A percentile compares a stretch with the other conserved stretches of the same genome.
These are phyloP conservation scores for Platorchestia sp. DNA, from an alignment of 1,140 invertebrate species.

Conservation along the genomic window DNA sequence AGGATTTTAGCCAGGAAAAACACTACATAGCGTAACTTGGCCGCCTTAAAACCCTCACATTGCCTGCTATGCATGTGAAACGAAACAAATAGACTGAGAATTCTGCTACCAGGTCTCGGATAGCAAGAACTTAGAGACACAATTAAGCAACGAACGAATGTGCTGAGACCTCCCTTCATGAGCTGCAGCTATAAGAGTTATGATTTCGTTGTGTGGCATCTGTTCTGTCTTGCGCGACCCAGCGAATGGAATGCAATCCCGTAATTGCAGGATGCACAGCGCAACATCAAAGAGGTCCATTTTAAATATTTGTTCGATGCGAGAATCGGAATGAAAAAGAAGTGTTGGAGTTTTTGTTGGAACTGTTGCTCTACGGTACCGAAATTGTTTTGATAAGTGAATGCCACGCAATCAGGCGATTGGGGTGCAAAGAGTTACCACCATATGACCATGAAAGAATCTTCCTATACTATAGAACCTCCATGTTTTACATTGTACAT, in stretches of 20 bases:
- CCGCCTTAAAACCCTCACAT: no score
- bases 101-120: no score
- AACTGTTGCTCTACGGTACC: neutral
- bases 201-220: neutral
- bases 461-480: no score
- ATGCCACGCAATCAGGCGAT: neutral
- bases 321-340: neutral
- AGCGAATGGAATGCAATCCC: neutral
- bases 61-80: no score
- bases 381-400: neutral
- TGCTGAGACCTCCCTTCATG: no score
- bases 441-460: neutral
- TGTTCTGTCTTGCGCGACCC: neutral
- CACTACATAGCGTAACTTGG: no score
- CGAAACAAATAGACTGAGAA: no score
- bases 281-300: neutral
- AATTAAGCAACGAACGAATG: no score
- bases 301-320: neutral
- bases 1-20: no score
- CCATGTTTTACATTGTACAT: no score
- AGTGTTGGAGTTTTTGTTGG: neutral
- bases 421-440: neutral
- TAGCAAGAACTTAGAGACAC: no score
- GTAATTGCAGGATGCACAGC: neutral
- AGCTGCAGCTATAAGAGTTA: no score